A percentile compares a stretch with the other conserved stretches of the same genome.
Evolutionary conservation across 2,113 vertebrate species (phyloP).

Genomic region (Mormyrus lacerda): DNA sequence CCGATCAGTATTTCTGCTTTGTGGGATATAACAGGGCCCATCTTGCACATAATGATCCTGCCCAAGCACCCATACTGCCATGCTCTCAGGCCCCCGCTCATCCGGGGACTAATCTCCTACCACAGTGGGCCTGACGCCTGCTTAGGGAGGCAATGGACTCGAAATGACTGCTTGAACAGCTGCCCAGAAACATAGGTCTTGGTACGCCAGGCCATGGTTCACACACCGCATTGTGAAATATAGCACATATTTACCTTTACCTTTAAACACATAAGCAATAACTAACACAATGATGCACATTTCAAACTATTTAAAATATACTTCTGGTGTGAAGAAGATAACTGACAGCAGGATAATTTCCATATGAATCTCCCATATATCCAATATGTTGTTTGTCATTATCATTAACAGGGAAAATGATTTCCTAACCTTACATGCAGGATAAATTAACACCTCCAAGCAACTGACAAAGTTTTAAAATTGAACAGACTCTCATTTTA

Average conservation of each 20-base stretch:
- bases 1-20: constrained; percentile 31
- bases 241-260: background rate
- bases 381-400: constrained; percentile 15
- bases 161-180: constrained; percentile 12
- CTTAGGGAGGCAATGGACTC: constrained; percentile 9
- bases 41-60: constrained; percentile 29
- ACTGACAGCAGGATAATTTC: background rate
- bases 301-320: too few species aligned
- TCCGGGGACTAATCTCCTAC: constrained; percentile 17
- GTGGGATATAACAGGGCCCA: constrained; percentile 27
- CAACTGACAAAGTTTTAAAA: constrained; percentile 14
- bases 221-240: background rate
- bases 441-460: constrained; percentile 17
- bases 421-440: constrained; percentile 1
- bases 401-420: constrained; percentile 20
- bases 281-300: too few species aligned
- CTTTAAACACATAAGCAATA: background rate
- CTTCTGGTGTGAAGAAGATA: background rate
- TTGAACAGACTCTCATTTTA: constrained; percentile 15
- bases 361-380: background rate
- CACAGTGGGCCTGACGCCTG: background rate
- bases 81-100: constrained; percentile 14
- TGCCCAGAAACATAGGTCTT: background rate
- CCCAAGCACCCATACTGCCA: background rate
- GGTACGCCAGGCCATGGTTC: background rate